phyloP scores from a whole-genome alignment of 1,140 invertebrate species.

The Popillia japonica region DNA sequence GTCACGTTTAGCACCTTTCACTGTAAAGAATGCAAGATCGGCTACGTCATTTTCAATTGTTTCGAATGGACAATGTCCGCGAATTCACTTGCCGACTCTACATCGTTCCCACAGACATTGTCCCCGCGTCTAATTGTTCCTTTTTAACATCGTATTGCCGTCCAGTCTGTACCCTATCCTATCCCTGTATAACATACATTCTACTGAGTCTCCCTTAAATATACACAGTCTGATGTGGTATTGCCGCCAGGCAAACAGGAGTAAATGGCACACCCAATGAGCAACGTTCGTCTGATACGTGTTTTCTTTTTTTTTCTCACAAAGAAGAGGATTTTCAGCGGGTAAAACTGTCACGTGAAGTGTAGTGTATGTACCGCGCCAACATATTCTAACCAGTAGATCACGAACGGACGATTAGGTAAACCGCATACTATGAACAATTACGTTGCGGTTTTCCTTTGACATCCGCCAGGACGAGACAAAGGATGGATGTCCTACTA shows the following conservation, averaged over 20 bases:
- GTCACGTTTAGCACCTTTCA: neutral
- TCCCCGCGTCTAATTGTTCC: constrained; percentile 22
- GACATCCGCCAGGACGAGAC: neutral
- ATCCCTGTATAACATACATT: neutral
- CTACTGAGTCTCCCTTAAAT: neutral
- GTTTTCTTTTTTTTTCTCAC: constrained; percentile 2
- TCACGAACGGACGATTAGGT: constrained; percentile 9
- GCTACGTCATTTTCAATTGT: constrained; percentile 27
- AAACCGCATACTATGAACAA: neutral
- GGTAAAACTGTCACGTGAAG: neutral
- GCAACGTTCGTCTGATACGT: neutral
- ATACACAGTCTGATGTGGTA: neutral
- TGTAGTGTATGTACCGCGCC: neutral
- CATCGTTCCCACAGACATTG: constrained; percentile 42
- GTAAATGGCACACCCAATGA: neutral
- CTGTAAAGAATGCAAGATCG: too few relatives aligned
- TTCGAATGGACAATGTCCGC: constrained; percentile 35
- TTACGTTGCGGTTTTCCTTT: neutral
- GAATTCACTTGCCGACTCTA: constrained; percentile 41
- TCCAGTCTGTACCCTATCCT: neutral
- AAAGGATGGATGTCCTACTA: neutral
- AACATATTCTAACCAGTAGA: neutral
- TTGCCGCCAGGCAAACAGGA: neutral
- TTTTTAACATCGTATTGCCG: constrained; percentile 9
- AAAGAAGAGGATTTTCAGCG: neutral